phyloP scores from a whole-genome alignment of 1,140 invertebrate genomes.

The Bombus breviceps region DNA sequence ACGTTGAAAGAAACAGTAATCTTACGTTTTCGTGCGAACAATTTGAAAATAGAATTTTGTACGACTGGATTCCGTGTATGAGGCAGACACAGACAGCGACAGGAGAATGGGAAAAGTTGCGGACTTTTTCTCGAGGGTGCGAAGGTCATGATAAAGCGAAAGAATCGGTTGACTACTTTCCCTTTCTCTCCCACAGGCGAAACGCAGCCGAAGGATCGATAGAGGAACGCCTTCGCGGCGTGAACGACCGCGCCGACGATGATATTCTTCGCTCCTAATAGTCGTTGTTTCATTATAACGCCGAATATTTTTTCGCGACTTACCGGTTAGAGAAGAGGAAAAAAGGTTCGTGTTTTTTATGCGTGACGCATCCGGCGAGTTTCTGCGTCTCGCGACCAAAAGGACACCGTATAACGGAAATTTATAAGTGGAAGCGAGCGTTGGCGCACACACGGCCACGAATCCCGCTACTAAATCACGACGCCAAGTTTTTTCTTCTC shows the following conservation, averaged over 20 bases:
- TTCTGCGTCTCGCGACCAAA: constrained; percentile 2
- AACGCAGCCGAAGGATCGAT: constrained; percentile 76
- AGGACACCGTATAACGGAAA: constrained; percentile 25
- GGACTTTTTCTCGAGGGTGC: constrained; percentile 33
- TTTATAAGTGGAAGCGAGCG: constrained; percentile 12
- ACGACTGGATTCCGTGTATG: not conserved
- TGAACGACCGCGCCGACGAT: constrained; percentile 53
- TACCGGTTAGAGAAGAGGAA: not conserved
- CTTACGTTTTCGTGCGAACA: not conserved
- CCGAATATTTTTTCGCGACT: not conserved
- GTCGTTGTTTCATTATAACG: constrained; percentile 55
- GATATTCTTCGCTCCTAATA: constrained; percentile 61
- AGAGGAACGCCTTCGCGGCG: constrained; percentile 68
- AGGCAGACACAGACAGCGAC: not conserved
- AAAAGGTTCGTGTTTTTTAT: too few relatives aligned
- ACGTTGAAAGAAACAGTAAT: fast-evolving
- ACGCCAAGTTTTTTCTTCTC: not conserved
- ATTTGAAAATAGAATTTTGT: not conserved
- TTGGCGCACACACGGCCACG: not conserved
- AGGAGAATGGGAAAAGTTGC: constrained; percentile 32
- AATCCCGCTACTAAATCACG: constrained; percentile 20
- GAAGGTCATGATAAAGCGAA: constrained; percentile 56
- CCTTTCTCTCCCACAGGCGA: constrained; percentile 73
- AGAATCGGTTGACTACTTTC: constrained; percentile 73
- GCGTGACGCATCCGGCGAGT: not conserved